These are phyloP conservation scores for Tyto alba DNA, from an alignment of 2,113 vertebrate species.

Conservation along the genomic window DNA sequence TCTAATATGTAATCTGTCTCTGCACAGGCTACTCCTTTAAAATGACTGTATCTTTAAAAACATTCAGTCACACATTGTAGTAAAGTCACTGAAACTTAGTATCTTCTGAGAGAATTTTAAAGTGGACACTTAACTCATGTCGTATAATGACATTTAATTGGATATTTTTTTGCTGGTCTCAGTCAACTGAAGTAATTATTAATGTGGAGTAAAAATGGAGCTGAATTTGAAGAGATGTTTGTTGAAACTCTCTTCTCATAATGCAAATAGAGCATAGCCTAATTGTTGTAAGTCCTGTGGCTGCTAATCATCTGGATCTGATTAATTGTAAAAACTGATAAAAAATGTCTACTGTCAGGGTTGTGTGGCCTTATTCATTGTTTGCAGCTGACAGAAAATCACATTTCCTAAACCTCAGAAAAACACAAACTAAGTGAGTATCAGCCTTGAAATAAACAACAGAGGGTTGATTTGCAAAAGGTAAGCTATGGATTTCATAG, in stretches of 20 bases:
- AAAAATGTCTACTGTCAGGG: background rate
- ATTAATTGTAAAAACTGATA: constrained; percentile 30
- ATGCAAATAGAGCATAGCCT: constrained; percentile 1
- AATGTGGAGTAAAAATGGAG: constrained; percentile 35
- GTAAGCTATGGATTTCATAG: background rate
- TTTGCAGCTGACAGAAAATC: background rate
- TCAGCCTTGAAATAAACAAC: background rate
- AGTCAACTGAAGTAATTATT: constrained; percentile 52
- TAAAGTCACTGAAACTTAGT: constrained; percentile 29
- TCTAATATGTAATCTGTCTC: background rate
- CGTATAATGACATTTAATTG: constrained; percentile 56
- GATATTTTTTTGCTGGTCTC: constrained; percentile 3
- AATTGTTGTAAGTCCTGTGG: background rate
- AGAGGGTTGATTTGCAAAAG: background rate
- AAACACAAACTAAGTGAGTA: background rate
- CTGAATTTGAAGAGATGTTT: constrained; percentile 35
- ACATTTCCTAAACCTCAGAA: background rate
- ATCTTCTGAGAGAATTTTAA: constrained; percentile 26
- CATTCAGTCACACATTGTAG: background rate
- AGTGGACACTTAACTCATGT: constrained; percentile 14
- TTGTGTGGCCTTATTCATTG: background rate
- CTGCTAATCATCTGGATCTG: constrained; percentile 21
- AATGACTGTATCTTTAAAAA: constrained; percentile 5
- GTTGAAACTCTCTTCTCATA: constrained; percentile 38
- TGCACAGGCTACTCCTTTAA: background rate